Evolutionary conservation across 2,797 vertebrate genomes (phyloP).

Genomic region (Sorex maritimensis): DNA sequence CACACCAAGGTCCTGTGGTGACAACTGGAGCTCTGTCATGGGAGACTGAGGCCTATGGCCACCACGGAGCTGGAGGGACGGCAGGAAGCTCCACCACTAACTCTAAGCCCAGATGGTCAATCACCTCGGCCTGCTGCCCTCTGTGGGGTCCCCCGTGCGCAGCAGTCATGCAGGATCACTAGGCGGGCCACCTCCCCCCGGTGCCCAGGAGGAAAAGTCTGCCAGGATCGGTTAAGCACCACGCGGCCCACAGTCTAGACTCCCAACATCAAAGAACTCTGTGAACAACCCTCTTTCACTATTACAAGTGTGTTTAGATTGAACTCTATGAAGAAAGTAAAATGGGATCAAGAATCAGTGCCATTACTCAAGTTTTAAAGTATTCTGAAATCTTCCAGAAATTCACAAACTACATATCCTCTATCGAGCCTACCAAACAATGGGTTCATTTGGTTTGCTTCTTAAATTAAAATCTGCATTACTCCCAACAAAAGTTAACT

Average conservation of each 20-base stretch:
- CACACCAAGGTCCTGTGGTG: not conserved
- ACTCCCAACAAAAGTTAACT: too few relatives aligned
- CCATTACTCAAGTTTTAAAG: constrained; percentile 57
- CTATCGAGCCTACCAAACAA: constrained; percentile 9
- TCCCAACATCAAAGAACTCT: constrained; percentile 17
- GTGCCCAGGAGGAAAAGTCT: not conserved
- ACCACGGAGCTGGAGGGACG: too few relatives aligned
- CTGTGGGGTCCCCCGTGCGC: constrained; percentile 4
- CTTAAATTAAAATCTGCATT: too few relatives aligned
- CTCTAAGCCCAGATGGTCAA: too few relatives aligned
- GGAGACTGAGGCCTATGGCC: not conserved
- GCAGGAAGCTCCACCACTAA: too few relatives aligned
- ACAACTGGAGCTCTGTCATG: constrained; percentile 25
- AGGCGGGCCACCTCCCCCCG: too few relatives aligned
- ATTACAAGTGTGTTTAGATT: not conserved
- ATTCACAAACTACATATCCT: not conserved
- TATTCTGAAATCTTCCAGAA: constrained; percentile 48
- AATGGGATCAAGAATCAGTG: constrained; percentile 67
- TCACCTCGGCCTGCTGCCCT: not conserved
- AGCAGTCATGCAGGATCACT: not conserved
- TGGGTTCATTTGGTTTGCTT: too few relatives aligned
- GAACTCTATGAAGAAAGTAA: constrained; percentile 61
- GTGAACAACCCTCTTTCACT: constrained; percentile 50
- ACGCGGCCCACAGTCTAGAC: constrained; percentile 21
- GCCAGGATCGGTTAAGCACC: constrained; percentile 19